Conservation (phyloP, 1,140 invertebrate species). For the Muscidifurax raptorellus region DNA sequence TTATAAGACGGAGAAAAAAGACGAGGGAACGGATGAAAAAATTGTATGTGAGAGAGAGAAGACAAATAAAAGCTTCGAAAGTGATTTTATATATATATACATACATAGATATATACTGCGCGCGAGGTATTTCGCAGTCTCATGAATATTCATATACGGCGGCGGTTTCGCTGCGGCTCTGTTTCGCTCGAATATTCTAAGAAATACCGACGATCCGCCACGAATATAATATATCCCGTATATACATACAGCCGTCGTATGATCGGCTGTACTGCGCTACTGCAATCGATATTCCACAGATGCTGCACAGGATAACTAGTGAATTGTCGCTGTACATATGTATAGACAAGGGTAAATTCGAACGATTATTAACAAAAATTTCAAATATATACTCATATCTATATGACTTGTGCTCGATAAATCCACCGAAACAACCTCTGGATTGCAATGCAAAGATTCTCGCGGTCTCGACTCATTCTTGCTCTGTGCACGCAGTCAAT, state of each 20-base stretch:
- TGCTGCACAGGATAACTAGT: background rate
- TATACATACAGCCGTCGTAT: background rate
- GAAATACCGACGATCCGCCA: conserved; percentile 52
- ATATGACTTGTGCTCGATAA: conserved; percentile 24
- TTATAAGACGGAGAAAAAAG: conserved; percentile 45
- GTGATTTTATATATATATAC: conserved; percentile 34
- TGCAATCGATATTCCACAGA: conserved; percentile 15
- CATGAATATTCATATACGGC: conserved; percentile 68
- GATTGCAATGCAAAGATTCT: conserved; percentile 42
- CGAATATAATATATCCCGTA: conserved; percentile 6
- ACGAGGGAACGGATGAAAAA: conserved; percentile 47
- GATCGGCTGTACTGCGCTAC: background rate
- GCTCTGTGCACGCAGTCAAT: conserved; percentile 9
- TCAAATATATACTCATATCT: too few species aligned
- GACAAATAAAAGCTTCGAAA: conserved; percentile 44
- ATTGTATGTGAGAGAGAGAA: conserved; percentile 34
- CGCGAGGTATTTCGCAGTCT: conserved; percentile 49
- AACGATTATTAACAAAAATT: background rate
- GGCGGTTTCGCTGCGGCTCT: conserved; percentile 42
- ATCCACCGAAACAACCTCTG: conserved; percentile 37
- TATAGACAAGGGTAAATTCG: background rate
- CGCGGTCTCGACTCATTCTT: conserved; percentile 42
- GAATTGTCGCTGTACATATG: conserved; percentile 5
- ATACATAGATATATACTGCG: background rate
- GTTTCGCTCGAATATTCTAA: conserved; percentile 59